phyloP scores from a whole-genome alignment of 2,888 invertebrate species.

The Odontocerum albicorne region DNA sequence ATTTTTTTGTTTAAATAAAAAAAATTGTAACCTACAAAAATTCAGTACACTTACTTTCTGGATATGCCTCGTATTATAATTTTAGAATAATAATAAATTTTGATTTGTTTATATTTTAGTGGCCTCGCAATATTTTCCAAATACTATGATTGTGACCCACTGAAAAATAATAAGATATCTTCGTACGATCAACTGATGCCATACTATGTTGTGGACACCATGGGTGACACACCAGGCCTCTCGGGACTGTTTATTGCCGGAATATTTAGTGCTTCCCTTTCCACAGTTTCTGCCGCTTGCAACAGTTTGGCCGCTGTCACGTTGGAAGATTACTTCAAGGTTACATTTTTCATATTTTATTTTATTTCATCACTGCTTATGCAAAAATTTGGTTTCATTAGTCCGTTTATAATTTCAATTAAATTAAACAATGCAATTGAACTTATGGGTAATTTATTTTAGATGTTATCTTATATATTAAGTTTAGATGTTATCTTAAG shows the following conservation, averaged over 20 bases:
- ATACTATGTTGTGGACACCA: constrained; percentile 73
- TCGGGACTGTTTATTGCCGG: constrained; percentile 90
- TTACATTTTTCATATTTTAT: constrained; percentile 36
- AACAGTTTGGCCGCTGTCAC: constrained; percentile 91
- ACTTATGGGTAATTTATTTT: too few relatives aligned
- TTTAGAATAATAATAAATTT: too few relatives aligned
- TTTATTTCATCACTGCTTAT: neutral
- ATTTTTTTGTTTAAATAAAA: too few relatives aligned
- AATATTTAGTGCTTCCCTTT: constrained; percentile 88
- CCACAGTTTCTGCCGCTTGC: constrained; percentile 88
- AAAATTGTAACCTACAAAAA: too few relatives aligned
- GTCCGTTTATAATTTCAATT: too few relatives aligned
- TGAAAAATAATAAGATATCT: constrained; percentile 60
- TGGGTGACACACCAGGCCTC: constrained; percentile 74
- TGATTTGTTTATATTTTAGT: too few relatives aligned
- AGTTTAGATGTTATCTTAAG: too few relatives aligned
- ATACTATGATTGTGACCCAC: constrained; percentile 82
- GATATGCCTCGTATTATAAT: too few relatives aligned
- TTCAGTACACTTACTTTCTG: too few relatives aligned
- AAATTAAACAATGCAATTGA: too few relatives aligned
- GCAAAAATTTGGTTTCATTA: neutral
- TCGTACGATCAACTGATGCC: constrained; percentile 80
- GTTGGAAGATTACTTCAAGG: constrained; percentile 80
- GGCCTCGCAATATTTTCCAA: constrained; percentile 85
- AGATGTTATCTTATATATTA: too few relatives aligned